Conservation (phyloP, 2,888 invertebrate species). For the Mylabris sibirica region DNA sequence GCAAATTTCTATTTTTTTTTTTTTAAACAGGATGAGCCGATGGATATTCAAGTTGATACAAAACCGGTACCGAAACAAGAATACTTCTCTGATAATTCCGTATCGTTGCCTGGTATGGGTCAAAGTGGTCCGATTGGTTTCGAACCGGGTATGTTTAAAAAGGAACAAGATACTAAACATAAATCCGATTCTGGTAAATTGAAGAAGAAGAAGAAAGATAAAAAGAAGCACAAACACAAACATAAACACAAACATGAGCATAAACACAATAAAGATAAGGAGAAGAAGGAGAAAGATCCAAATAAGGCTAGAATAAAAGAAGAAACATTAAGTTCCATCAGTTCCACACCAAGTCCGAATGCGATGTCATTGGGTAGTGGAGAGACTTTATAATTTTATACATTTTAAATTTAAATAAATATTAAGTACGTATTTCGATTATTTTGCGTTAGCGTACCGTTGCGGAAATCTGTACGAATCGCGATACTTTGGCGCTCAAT, state of each 20-base stretch:
- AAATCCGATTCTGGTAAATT: conserved; percentile 63
- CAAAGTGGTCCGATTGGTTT: conserved; percentile 79
- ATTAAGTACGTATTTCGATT: too few species aligned
- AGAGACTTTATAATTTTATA: conserved; percentile 40
- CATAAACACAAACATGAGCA: conserved; percentile 80
- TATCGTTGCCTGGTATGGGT: conserved; percentile 77
- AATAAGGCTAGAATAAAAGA: conserved; percentile 72
- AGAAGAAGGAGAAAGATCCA: conserved; percentile 64
- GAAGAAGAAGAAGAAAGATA: conserved; percentile 80
- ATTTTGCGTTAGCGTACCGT: not conserved
- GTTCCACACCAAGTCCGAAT: conserved; percentile 79
- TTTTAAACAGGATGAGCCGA: conserved; percentile 50
- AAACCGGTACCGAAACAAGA: conserved; percentile 66
- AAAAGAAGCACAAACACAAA: conserved; percentile 91
- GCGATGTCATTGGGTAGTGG: conserved; percentile 49
- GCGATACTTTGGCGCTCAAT: not conserved
- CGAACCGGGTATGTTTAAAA: conserved; percentile 84
- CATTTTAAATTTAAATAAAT: not conserved
- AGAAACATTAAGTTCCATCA: conserved; percentile 78
- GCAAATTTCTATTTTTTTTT: conserved; percentile 9
- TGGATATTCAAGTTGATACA: conserved; percentile 51
- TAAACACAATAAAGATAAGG: conserved; percentile 66
- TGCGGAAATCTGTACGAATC: not conserved
- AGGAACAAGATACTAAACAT: conserved; percentile 64
- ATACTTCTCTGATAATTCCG: conserved; percentile 82